These are phyloP conservation scores for Probaryconus sp. DNA, from an alignment of 1,140 invertebrate species.

Conservation along the genomic window DNA sequence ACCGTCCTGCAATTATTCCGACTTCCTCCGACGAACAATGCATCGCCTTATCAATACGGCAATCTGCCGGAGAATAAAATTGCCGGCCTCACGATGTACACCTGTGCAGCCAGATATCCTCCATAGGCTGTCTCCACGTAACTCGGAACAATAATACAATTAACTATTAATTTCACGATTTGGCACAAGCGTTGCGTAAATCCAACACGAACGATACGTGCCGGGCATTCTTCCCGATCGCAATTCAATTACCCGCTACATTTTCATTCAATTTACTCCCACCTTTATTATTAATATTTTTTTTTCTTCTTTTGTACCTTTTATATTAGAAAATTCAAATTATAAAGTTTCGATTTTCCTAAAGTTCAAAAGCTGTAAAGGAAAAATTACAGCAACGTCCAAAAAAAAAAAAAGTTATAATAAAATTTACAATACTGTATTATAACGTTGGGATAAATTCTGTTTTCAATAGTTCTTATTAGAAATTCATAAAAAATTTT, in stretches of 20 bases:
- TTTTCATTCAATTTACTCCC: constrained; percentile 6
- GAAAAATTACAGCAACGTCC: no score
- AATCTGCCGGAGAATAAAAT: constrained; percentile 64
- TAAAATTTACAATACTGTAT: no score
- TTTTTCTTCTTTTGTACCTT: background rate
- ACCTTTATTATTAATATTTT: background rate
- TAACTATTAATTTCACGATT: constrained; percentile 56
- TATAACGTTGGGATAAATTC: no score
- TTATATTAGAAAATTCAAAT: background rate
- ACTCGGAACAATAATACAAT: constrained; percentile 56
- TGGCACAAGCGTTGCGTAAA: constrained; percentile 49
- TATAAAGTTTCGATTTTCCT: no score
- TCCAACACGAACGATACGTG: constrained; percentile 30
- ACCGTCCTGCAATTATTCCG: constrained; percentile 62
- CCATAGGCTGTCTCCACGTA: constrained; percentile 28
- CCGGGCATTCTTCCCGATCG: constrained; percentile 32
- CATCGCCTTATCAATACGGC: constrained; percentile 54
- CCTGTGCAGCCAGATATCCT: constrained; percentile 30
- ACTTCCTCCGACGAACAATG: constrained; percentile 59
- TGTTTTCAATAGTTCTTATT: no score
- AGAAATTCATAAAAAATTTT: no score
- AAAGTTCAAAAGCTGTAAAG: no score
- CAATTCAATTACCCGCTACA: constrained; percentile 24
- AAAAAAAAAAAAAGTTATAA: no score
- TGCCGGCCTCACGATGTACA: constrained; percentile 55